phyloP scores from a whole-genome alignment of 2,888 invertebrate genomes.

The Heliconius ismenius region DNA sequence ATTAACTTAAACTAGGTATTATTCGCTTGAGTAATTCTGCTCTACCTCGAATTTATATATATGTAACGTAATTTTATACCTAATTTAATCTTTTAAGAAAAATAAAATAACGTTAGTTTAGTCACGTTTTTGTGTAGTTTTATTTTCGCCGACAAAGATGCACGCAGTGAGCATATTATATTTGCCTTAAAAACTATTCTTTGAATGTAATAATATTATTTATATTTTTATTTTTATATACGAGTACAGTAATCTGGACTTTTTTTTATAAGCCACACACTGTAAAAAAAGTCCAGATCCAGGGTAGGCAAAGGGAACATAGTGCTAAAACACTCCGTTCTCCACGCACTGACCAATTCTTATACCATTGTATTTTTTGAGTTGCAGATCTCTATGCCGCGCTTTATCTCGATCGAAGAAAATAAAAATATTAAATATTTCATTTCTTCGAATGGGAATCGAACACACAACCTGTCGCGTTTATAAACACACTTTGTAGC shows the following conservation, averaged over 20 bases:
- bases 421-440: too few relatives aligned
- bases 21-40: neutral
- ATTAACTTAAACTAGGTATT: neutral
- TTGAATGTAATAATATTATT: neutral
- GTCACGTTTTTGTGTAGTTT: constrained; percentile 31
- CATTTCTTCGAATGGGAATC: too few relatives aligned
- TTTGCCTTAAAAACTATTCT: constrained; percentile 4
- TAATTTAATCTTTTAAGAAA: constrained; percentile 37
- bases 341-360: too few relatives aligned
- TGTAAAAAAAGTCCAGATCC: neutral
- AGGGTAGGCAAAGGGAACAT: too few relatives aligned
- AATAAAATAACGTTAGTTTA: constrained; percentile 33
- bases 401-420: too few relatives aligned
- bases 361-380: too few relatives aligned
- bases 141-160: constrained; percentile 27
- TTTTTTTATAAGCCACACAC: neutral
- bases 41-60: neutral
- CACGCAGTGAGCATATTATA: constrained; percentile 28
- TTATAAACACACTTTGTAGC: too few relatives aligned
- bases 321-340: too few relatives aligned
- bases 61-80: constrained; percentile 14
- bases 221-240: neutral
- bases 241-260: neutral
- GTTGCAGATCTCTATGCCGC: too few relatives aligned
- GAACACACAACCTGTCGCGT: too few relatives aligned